Conservation (phyloP, 2,797 vertebrate genomes). For the Garrulus glandarius region DNA sequence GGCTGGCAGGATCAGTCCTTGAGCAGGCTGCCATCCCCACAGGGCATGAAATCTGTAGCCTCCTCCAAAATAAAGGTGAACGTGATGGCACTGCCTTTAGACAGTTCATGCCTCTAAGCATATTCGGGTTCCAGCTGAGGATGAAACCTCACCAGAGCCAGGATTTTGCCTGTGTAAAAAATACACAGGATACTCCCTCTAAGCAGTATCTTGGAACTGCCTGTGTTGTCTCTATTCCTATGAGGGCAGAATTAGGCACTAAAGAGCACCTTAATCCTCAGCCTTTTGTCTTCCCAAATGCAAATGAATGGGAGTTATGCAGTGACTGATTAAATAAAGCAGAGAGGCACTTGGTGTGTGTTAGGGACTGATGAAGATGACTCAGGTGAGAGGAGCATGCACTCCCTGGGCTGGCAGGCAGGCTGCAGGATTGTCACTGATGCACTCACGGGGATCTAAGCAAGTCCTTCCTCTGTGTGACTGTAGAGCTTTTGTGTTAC, state of each 20-base stretch:
- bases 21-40: neutral
- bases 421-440: neutral
- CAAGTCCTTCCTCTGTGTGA: neutral
- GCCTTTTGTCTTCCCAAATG: neutral
- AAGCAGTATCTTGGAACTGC: neutral
- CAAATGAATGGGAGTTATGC: neutral
- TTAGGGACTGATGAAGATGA: neutral
- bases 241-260: neutral
- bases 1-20: neutral
- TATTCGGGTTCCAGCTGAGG: neutral
- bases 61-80: constrained; percentile 19
- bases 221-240: neutral
- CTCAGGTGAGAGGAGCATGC: neutral
- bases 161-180: neutral
- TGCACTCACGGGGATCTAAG: neutral
- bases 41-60: constrained; percentile 10
- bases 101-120: neutral
- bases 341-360: neutral
- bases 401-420: neutral
- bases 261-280: neutral
- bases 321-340: neutral
- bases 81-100: neutral
- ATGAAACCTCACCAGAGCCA: neutral
- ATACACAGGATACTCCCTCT: neutral
- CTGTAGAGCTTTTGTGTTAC: neutral